Evolutionary conservation across 2,888 invertebrate genomes (phyloP).

Genomic region (Microctonus brassicae): DNA sequence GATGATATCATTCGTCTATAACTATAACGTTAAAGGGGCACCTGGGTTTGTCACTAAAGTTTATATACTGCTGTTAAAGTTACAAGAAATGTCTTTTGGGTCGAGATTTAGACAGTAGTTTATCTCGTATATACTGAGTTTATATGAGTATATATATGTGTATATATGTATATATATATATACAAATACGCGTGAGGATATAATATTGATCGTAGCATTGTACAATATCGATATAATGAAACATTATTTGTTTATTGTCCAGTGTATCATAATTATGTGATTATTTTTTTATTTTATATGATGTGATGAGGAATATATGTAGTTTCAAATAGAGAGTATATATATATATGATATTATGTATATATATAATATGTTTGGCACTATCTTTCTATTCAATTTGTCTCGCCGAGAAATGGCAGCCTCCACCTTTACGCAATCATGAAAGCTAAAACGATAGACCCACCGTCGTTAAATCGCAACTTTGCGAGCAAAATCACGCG

Average conservation of each 20-base stretch:
- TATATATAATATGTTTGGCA: background rate
- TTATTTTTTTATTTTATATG: background rate
- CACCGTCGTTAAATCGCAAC: conserved; percentile 56
- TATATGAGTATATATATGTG: background rate
- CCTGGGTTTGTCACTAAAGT: conserved; percentile 23
- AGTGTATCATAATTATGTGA: background rate
- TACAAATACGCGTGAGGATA: background rate
- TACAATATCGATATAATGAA: background rate
- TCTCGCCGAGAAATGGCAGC: background rate
- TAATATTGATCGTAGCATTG: background rate
- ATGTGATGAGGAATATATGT: background rate
- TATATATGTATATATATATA: too few species aligned
- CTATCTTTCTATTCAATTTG: conserved; percentile 5
- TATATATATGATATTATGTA: background rate
- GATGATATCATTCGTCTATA: conserved; percentile 16
- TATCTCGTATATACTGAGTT: background rate
- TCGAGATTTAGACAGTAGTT: conserved; percentile 1
- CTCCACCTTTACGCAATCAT: conserved; percentile 25
- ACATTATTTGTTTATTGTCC: too few species aligned
- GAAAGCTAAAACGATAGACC: conserved; percentile 37
- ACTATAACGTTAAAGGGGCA: conserved; percentile 16
- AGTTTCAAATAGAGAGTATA: too few species aligned
- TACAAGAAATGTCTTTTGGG: background rate
- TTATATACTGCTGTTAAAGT: conserved; percentile 19
- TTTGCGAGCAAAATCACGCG: conserved; percentile 48